A percentile compares a stretch with the other conserved stretches of the same genome.
Conservation (phyloP, 1,140 invertebrate genomes). For the Campoletis sonorensis region DNA sequence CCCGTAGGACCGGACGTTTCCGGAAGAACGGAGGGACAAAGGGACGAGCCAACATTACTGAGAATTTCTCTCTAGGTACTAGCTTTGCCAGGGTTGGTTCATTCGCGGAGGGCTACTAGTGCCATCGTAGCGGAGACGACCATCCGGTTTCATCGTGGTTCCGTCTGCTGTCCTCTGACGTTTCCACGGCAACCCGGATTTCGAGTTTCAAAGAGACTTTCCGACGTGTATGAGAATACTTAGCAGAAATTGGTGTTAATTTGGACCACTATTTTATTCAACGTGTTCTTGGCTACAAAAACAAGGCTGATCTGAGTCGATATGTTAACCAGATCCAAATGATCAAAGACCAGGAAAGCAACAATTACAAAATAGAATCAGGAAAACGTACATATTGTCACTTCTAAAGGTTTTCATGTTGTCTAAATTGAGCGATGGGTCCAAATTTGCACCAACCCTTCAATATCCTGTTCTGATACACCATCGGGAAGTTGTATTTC, state of each 20-base stretch:
- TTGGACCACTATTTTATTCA: not conserved
- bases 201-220: conserved; percentile 64
- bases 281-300: not conserved
- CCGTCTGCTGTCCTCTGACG: conserved; percentile 77
- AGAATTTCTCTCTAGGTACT: conserved; percentile 4
- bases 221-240: not conserved
- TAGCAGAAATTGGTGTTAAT: not conserved
- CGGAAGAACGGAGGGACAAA: conserved; percentile 67
- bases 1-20: conserved; percentile 33
- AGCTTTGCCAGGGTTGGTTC: not conserved
- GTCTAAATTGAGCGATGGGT: too few relatives aligned
- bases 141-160: conserved; percentile 77
- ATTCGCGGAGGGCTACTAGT: not conserved
- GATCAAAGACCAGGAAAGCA: too few relatives aligned
- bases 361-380: too few relatives aligned
- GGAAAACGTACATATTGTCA: too few relatives aligned
- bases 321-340: too few relatives aligned
- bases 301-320: too few relatives aligned
- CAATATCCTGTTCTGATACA: too few relatives aligned
- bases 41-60: conserved; percentile 67
- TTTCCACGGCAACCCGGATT: conserved; percentile 77
- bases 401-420: too few relatives aligned
- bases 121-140: conserved; percentile 60
- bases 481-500: too few relatives aligned
- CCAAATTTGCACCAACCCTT: too few relatives aligned